phyloP scores from a whole-genome alignment of 2,888 invertebrate genomes.

The Chirona hameri region DNA sequence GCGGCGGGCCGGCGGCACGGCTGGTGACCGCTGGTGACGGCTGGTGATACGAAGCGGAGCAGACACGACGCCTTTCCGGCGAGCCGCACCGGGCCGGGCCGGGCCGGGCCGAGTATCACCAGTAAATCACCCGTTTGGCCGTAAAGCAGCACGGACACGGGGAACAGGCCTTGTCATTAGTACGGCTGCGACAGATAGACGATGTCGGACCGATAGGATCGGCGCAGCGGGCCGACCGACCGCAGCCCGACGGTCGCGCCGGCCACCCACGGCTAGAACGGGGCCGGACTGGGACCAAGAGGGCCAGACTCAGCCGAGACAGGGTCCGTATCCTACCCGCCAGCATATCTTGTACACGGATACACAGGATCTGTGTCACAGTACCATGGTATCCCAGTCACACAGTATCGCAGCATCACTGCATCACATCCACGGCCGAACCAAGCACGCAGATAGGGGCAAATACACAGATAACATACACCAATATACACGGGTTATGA shows the following conservation, averaged over 20 bases:
- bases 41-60: not conserved
- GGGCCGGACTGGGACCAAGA: too few relatives aligned
- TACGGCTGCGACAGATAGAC: not conserved
- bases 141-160: not conserved
- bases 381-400: too few relatives aligned
- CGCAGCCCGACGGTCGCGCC: not conserved
- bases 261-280: not conserved
- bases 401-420: too few relatives aligned
- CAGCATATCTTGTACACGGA: too few relatives aligned
- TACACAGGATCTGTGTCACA: too few relatives aligned
- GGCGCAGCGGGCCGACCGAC: not conserved
- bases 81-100: not conserved
- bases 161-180: constrained; percentile 3
- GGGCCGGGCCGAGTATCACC: not conserved
- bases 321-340: too few relatives aligned
- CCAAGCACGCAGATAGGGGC: too few relatives aligned
- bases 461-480: too few relatives aligned
- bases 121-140: constrained; percentile 3
- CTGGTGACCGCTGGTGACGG: not conserved
- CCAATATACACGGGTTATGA: too few relatives aligned
- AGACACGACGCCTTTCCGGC: not conserved
- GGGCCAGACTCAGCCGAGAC: too few relatives aligned
- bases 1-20: not conserved
- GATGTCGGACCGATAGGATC: not conserved
- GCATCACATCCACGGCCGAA: too few relatives aligned